Evolutionary conservation across 2,888 invertebrate species (phyloP), one percentile per base, ranked within the genome.

Genomic region (Andrena minutula): DNA sequence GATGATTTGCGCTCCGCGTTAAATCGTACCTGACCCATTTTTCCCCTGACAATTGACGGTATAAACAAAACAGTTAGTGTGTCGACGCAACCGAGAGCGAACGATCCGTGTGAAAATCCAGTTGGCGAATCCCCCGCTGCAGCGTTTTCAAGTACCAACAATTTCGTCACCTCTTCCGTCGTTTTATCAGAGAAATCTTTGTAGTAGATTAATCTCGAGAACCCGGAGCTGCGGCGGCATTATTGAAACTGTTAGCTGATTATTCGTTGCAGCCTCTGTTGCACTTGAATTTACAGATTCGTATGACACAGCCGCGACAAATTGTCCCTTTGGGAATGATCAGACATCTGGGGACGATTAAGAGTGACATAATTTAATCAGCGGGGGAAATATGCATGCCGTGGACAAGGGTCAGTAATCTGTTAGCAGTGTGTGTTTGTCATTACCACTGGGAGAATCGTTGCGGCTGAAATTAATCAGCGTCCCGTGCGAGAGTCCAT

Each of bases 1-100:
- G 79, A 85, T 83, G 87, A 87, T 87, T 83, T 71, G 87, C 81
- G 81, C 79, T 64, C 56, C 64, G 77, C 81, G 76, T 77, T 75
- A 81, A 85, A 68, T 77, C 76, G 81, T 74, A 77, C 64, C 77
- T 87, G 83, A 87, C 85, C 83, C 77, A 85, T 85, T 87, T 89
- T 86, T 75, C 63, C 51, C 58, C 12, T 53, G 79, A 70, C 84
- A 84, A 86, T 86, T 87, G 79, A 72, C 79, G 66, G 60, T 20
- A 75, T 56, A 75, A 82, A 84, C 79, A 74, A 70, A 79, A 58
- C 64, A 58, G 75, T 86, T 86, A 80, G 66, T 23, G 53, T 20
- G n/a, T 26, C 65, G 64, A 65, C 10, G 72, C 63, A 65, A 64
- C 63, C 23, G 68, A 28, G 20, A 58, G 47, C 60, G 70, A 23